These are phyloP conservation scores for Paradisaea rubra DNA, from an alignment of 2,113 vertebrate species.

Conservation along the genomic window DNA sequence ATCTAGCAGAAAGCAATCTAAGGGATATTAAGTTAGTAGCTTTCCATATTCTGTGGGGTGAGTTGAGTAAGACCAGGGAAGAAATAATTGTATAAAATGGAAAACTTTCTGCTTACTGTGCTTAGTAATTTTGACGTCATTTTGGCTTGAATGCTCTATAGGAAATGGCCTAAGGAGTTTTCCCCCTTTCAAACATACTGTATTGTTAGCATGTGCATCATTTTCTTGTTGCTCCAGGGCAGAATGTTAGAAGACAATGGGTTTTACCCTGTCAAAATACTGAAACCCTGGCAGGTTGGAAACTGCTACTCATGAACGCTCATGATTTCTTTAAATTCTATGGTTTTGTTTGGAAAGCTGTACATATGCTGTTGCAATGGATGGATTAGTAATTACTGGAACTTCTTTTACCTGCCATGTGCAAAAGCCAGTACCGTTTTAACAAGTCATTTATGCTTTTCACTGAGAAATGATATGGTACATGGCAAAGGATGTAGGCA, in stretches of 20 bases:
- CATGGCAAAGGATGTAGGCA: background rate
- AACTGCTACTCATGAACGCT: background rate
- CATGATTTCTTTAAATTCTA: background rate
- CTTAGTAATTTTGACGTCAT: background rate
- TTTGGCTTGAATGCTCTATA: background rate
- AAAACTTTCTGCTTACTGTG: background rate
- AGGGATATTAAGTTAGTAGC: background rate
- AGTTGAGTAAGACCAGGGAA: background rate
- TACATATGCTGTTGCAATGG: background rate
- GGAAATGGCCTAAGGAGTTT: background rate
- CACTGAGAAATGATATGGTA: background rate
- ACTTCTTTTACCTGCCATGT: background rate
- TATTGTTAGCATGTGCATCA: accelerated
- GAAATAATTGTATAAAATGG: background rate
- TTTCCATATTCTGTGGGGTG: background rate
- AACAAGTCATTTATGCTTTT: background rate
- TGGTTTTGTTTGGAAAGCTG: background rate
- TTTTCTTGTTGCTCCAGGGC: background rate
- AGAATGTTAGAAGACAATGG: background rate
- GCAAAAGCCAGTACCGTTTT: background rate
- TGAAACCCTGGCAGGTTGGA: background rate
- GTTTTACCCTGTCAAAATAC: background rate
- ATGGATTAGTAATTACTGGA: background rate
- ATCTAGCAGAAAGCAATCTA: background rate
- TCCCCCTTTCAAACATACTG: background rate